A percentile compares a stretch with the other conserved stretches of the same genome.
These are phyloP conservation scores for Antigone vipio DNA, from an alignment of 2,113 vertebrate species.

Conservation along the genomic window DNA sequence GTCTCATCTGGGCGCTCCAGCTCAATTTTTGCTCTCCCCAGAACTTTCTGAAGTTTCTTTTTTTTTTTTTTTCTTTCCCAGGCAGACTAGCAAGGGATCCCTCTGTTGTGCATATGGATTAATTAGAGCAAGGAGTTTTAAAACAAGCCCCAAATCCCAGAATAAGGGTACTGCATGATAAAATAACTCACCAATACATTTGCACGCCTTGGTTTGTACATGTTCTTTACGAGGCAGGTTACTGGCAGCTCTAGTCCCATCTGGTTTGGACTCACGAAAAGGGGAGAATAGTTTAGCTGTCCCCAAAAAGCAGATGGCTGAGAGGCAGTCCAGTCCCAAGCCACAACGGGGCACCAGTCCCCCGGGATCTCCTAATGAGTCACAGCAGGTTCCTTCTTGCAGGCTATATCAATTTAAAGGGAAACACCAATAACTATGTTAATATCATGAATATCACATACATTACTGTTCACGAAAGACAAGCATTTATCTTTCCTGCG, in stretches of 20 bases:
- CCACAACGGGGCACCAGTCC: neutral
- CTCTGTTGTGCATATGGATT: neutral
- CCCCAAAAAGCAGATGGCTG: neutral
- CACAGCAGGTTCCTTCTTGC: neutral
- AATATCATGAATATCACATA: neutral
- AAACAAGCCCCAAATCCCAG: neutral
- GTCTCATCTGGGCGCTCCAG: neutral
- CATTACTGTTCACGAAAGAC: neutral
- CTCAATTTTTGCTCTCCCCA: neutral
- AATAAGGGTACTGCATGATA: rapidly evolving
- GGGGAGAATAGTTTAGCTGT: neutral
- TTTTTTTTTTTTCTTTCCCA: neutral
- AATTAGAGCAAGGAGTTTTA: neutral
- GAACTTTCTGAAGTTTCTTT: neutral
- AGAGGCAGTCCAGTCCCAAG: neutral
- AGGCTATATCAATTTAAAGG: neutral
- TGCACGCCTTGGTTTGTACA: neutral
- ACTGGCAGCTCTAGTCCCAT: neutral
- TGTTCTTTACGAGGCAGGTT: neutral
- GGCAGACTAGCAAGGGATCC: neutral
- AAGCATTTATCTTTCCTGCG: neutral
- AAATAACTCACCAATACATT: neutral
- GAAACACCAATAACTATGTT: neutral
- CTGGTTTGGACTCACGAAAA: neutral
- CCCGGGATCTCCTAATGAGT: neutral